Percentiles rank a stretch among this genome's conserved stretches.
These are phyloP conservation scores for Morphnarchus princeps DNA, from an alignment of 2,113 vertebrate genomes.

Conservation along the genomic window DNA sequence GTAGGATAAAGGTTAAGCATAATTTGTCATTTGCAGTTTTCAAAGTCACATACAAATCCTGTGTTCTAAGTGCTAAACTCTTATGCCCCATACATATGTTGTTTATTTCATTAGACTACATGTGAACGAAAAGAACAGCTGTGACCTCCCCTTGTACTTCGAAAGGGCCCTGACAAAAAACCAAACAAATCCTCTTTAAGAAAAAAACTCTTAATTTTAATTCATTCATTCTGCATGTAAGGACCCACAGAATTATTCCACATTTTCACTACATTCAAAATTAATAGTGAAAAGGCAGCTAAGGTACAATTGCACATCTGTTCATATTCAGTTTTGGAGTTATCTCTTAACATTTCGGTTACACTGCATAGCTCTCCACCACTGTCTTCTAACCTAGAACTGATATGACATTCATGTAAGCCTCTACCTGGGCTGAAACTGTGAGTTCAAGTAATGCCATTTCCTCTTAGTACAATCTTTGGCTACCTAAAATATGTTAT, in stretches of 20 bases:
- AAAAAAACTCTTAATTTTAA: neutral
- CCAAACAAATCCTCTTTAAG: neutral
- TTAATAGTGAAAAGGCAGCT: neutral
- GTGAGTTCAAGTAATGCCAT: neutral
- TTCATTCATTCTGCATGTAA: neutral
- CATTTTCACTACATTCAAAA: neutral
- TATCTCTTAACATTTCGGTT: neutral
- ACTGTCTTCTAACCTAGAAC: neutral
- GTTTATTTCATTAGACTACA: conserved; percentile 36
- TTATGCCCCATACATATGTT: conserved; percentile 21
- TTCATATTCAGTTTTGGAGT: neutral
- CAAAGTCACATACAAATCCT: neutral
- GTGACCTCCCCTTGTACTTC: neutral
- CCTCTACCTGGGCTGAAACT: neutral
- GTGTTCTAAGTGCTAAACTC: neutral
- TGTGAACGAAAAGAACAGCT: conserved; percentile 46
- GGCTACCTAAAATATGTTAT: neutral
- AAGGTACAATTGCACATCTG: neutral
- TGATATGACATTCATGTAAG: rapidly evolving
- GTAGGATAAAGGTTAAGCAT: neutral
- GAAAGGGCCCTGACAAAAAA: neutral
- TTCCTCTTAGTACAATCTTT: neutral
- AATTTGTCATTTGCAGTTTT: conserved; percentile 24
- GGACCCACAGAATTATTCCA: neutral
- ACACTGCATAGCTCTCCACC: neutral